Conservation (phyloP, 2,797 vertebrate species). For the Glyptemys insculpta region DNA sequence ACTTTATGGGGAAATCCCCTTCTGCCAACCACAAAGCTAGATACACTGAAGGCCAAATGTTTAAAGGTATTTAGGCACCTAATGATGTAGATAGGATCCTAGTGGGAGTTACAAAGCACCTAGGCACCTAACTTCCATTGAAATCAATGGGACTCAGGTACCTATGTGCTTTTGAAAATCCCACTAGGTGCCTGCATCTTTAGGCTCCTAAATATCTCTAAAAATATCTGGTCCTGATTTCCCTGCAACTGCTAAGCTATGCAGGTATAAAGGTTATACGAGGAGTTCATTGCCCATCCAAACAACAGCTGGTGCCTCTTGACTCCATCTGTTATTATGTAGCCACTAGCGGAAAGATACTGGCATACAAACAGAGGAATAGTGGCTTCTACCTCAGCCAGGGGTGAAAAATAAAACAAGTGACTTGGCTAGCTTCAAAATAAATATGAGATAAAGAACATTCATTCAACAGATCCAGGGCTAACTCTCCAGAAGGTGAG, state of each 20-base stretch:
- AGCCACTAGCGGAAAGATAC: constrained; percentile 60
- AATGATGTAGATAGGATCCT: not conserved
- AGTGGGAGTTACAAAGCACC: not conserved
- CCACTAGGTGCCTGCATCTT: not conserved
- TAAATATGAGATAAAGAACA: not conserved
- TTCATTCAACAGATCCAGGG: not conserved
- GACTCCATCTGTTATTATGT: constrained; percentile 38
- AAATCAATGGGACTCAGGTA: not conserved
- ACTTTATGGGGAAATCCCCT: not conserved
- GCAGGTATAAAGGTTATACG: not conserved
- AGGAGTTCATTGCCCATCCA: constrained; percentile 29
- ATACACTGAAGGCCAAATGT: not conserved
- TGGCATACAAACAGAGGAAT: constrained; percentile 60
- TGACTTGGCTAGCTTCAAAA: constrained; percentile 28
- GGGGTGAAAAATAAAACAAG: constrained; percentile 52
- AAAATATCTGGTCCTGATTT: not conserved
- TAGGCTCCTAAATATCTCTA: not conserved
- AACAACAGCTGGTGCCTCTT: constrained; percentile 49
- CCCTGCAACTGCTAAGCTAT: not conserved
- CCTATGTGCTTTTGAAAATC: not conserved
- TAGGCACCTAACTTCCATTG: not conserved
- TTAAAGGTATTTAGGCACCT: not conserved
- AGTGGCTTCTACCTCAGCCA: constrained; percentile 53
- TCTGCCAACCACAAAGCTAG: not conserved
- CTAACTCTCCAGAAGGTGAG: not conserved